Conservation (phyloP, 1,140 invertebrate species). For the Pseudomyrmex gracilis region DNA sequence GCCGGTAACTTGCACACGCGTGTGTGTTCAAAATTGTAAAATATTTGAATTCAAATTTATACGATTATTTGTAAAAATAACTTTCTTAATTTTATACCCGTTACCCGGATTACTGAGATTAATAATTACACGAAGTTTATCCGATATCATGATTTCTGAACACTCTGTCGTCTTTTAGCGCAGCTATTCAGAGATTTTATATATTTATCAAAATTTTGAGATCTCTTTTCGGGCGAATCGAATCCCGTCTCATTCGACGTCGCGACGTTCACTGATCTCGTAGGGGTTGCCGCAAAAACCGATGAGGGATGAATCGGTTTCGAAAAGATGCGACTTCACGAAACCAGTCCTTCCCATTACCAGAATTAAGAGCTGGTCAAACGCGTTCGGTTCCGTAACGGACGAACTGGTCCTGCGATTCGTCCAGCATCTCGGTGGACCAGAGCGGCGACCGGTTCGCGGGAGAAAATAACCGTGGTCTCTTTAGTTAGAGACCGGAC, state of each 20-base stretch:
- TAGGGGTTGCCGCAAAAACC: constrained; percentile 16
- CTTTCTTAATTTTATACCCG: no score
- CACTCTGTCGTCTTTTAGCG: background rate
- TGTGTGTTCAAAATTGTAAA: background rate
- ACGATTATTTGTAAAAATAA: no score
- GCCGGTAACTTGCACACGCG: constrained; percentile 59
- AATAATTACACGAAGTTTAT: no score
- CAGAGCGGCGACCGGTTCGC: constrained; percentile 78
- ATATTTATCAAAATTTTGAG: constrained; percentile 12
- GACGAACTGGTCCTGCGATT: constrained; percentile 79
- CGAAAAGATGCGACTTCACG: constrained; percentile 62
- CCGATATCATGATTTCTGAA: no score
- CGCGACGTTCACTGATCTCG: constrained; percentile 61
- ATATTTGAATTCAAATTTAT: no score
- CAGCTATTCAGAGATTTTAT: background rate
- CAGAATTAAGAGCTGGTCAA: constrained; percentile 71
- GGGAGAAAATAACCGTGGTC: constrained; percentile 44
- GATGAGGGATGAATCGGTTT: constrained; percentile 42
- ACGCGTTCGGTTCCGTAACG: constrained; percentile 70
- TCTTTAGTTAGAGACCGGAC: constrained; percentile 76
- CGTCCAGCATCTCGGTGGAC: constrained; percentile 83
- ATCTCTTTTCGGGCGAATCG: constrained; percentile 14
- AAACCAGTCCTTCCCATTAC: constrained; percentile 79
- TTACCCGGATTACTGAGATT: no score
- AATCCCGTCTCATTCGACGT: constrained; percentile 51